Evolutionary conservation across 2,797 vertebrate species (phyloP), one percentile per base, ranked within the genome.

Genomic region (Pampus argenteus): DNA sequence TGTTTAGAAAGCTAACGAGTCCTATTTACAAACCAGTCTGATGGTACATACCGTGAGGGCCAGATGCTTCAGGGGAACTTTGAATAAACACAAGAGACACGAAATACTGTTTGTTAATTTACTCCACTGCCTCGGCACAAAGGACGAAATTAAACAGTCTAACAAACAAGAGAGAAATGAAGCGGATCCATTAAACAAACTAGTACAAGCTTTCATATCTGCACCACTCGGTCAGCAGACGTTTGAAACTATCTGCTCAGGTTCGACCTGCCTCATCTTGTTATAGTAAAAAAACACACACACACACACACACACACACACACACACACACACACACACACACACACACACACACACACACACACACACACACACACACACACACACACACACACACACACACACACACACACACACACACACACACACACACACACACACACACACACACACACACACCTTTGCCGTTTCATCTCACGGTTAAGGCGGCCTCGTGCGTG

Each of bases 241-340:
- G 66, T 71, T 0, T 54, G 50, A 83, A 81, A 71, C 72, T 38
- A 65, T 71, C 71, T 66, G 50, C 76, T 74, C 23, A 5, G n/a
- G 26, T 60, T 75, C 40, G 77, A 86, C 88, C 80, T 92, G 89
- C 71, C 86, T 87, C 76, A 66, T 88, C 88, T 87, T 90, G 87
- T 83, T 50, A 52, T 5, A 2, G 47, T 48, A 42, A 70, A 84
- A 81, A n/a, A n/a, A n/a, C n/a, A n/a, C n/a, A 54, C 80, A 78
- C 66, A 73, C 84, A 54, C 80, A 78, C 66, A 73, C 84, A 54
- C 80, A 78, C 66, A 73, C 84, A 54, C 80, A 78, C 66, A 73
- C 84, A 54, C 80, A 78, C 66, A 73, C 84, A 54, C 80, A 78
- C 66, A 73, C 84, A 54, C 80, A 78, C 66, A 73, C 84, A 54